phyloP scores from a whole-genome alignment of 2,888 invertebrate species.

The Drosophila glabriapex region DNA sequence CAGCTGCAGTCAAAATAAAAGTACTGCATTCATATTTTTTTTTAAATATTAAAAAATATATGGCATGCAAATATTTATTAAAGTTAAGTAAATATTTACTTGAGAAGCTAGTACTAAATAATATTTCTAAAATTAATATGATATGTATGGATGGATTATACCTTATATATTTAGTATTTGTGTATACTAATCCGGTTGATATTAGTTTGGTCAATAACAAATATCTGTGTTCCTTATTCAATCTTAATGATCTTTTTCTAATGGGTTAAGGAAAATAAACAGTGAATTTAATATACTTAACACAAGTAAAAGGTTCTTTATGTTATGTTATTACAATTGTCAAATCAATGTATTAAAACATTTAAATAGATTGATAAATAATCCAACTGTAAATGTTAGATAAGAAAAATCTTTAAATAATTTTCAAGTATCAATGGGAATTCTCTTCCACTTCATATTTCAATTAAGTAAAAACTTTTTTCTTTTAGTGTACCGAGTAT shows the following conservation, averaged over 20 bases:
- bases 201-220: neutral
- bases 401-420: neutral
- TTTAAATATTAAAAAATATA: neutral
- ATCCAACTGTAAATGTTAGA: neutral
- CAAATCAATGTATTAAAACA: neutral
- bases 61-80: neutral
- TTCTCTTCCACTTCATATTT: neutral
- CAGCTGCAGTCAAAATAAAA: neutral
- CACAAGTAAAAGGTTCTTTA: neutral
- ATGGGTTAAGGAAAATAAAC: accelerated
- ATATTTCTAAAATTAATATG: neutral
- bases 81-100: neutral
- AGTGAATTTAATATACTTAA: neutral
- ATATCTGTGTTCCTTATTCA: neutral
- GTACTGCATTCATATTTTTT: neutral
- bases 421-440: neutral
- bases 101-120: neutral
- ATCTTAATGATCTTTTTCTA: neutral
- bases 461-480: neutral
- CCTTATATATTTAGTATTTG: neutral
- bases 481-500: neutral
- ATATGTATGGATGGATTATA: neutral
- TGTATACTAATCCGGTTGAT: neutral
- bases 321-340: too few relatives aligned
- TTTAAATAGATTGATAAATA: neutral